Evolutionary conservation across 2,113 vertebrate species (phyloP), one percentile per base, ranked within the genome.

Genomic region (Ivindomyrus marchei): DNA sequence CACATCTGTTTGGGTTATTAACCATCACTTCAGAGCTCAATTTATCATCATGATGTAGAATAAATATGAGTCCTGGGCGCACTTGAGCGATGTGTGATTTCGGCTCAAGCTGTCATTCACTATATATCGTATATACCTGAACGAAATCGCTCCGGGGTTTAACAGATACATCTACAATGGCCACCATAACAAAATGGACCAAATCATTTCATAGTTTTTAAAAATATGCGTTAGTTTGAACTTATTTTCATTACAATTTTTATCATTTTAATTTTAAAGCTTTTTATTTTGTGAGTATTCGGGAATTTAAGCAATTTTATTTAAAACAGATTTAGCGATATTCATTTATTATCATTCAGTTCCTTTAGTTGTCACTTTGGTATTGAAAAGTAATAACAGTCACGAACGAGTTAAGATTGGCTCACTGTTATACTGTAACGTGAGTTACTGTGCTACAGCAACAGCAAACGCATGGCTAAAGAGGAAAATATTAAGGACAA

Each of bases 1-100:
- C 66, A 80, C 88, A 89, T 89, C 88, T 52, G 46, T 89, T 77
- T 50, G 88, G 88, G 46, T 53, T 89, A 89, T 89, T 89, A 52
- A 89, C 74, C 7, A 49, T 17, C 46, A 52, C 47, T 47, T 47
- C 58, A 47, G 21, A 80, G 88, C 70, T 80, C 88, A 56, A 9
- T 83, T 49, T 74, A 42, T 89, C 74, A 77, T 56, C 74, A 56
- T 83, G 21, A 39, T 84, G 13, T 42, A 52, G 31, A 89, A 77
- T 89, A 80, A 80, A 80, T 39, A 50, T 86, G 46, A 52, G 24
- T 86, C 47, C 85, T 87, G 50, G 11, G n/a, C 50, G 17, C 47
- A 52, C 10, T 52, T 87, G n/a, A 87, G 47, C 21, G 42, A 49
- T 85, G 21, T 19, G 49, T 31, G n/a, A 89, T 74, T 89, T 50